These are phyloP conservation scores for Cossypha dichroa DNA, from an alignment of 2,797 vertebrate genomes.

Conservation along the genomic window DNA sequence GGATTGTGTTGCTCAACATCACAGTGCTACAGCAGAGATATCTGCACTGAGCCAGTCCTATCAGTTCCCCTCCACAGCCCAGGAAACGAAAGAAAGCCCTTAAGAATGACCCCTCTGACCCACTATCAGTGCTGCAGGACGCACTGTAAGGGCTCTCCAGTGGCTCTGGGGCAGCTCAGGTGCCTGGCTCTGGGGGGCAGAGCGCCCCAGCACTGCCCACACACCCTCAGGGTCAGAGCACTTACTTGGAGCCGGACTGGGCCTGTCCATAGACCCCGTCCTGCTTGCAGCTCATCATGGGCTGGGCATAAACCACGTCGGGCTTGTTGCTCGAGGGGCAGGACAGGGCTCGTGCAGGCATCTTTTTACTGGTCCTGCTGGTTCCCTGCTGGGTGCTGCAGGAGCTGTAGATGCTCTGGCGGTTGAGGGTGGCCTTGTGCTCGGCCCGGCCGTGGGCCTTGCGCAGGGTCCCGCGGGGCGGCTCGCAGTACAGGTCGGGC, in stretches of 20 bases:
- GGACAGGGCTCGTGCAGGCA: slow-evolving; percentile 66
- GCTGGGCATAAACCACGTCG: slow-evolving; percentile 68
- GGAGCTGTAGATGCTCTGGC: slow-evolving; percentile 79
- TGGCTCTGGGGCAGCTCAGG: background rate
- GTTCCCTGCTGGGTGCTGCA: slow-evolving; percentile 75
- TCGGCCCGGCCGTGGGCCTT: slow-evolving; percentile 64
- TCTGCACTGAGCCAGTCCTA: background rate
- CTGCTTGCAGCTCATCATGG: slow-evolving; percentile 71
- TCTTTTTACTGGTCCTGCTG: slow-evolving; percentile 66
- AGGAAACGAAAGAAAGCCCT: background rate
- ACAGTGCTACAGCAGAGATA: background rate
- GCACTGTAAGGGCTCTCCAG: background rate
- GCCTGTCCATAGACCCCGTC: slow-evolving; percentile 72
- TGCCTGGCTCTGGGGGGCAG: background rate
- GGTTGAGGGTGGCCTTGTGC: slow-evolving; percentile 72
- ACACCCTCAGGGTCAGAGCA: background rate
- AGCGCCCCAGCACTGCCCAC: background rate
- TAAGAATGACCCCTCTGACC: background rate
- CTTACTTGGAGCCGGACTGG: slow-evolving; percentile 78
- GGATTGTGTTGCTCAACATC: background rate
- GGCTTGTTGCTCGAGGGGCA: slow-evolving; percentile 74
- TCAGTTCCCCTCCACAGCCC: background rate
- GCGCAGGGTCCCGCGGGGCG: slow-evolving; percentile 70
- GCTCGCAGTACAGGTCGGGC: slow-evolving; percentile 79
- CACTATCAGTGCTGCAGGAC: background rate